Evolutionary conservation across 1,140 invertebrate species (phyloP).

Genomic region (Drosophila rhopaloa): DNA sequence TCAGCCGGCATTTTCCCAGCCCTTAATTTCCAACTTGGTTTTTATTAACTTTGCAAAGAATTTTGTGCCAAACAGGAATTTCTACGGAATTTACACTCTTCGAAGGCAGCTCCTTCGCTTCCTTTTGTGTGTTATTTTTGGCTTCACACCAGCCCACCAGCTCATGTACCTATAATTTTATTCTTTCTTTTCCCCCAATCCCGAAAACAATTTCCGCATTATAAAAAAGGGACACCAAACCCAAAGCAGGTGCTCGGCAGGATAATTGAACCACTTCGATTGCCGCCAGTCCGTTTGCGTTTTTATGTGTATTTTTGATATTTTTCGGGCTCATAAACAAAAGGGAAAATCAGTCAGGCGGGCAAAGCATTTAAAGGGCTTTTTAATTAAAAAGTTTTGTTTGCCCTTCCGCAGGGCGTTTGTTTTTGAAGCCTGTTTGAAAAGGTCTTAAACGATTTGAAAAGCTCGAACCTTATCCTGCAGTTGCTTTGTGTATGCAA

Average conservation of each 20-base stretch:
- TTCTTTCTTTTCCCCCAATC: slow-evolving; percentile 8
- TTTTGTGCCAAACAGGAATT: slow-evolving; percentile 70
- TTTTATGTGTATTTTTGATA: slow-evolving; percentile 44
- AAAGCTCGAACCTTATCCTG: neutral
- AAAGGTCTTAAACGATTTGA: slow-evolving; percentile 29
- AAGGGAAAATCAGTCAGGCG: slow-evolving; percentile 50
- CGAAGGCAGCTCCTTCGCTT: slow-evolving; percentile 10
- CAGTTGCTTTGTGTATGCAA: slow-evolving; percentile 32
- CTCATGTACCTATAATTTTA: slow-evolving; percentile 52
- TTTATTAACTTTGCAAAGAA: slow-evolving; percentile 65
- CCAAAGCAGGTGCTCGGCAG: slow-evolving; percentile 45
- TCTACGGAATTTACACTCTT: slow-evolving; percentile 69
- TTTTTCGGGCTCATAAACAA: slow-evolving; percentile 29
- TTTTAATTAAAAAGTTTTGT: slow-evolving; percentile 82
- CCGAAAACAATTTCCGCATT: slow-evolving; percentile 34
- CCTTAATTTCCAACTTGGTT: slow-evolving; percentile 46
- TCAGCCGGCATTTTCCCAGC: slow-evolving; percentile 9
- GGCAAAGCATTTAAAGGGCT: slow-evolving; percentile 73
- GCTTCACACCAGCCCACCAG: slow-evolving; percentile 22
- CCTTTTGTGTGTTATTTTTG: slow-evolving; percentile 52
- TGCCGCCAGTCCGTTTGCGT: slow-evolving; percentile 42
- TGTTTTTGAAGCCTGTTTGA: slow-evolving; percentile 40
- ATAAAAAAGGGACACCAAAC: slow-evolving; percentile 30
- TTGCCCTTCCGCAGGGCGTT: slow-evolving; percentile 34
- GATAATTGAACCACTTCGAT: slow-evolving; percentile 75